Evolutionary conservation across 2,113 vertebrate genomes (phyloP).

Genomic region (Ascaphus truei): DNA sequence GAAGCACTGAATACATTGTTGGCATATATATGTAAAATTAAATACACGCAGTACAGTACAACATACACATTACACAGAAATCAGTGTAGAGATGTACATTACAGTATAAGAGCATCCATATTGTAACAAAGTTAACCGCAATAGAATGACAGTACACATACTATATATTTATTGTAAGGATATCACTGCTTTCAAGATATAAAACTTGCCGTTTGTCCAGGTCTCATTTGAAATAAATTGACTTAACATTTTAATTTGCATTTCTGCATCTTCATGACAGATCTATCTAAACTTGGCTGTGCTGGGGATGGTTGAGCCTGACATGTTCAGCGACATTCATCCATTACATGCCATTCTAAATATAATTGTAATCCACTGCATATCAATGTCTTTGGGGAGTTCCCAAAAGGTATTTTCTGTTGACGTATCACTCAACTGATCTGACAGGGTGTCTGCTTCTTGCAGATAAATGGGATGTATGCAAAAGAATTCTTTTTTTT

Average conservation of each 20-base stretch:
- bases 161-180: not conserved
- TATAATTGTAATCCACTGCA: conserved; percentile 3
- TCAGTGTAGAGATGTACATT: too few species aligned
- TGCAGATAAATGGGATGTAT: too few species aligned
- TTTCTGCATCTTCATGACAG: conserved; percentile 19
- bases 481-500: too few species aligned
- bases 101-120: too few species aligned
- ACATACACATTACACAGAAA: too few species aligned
- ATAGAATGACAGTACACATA: too few species aligned
- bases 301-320: not conserved
- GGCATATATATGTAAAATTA: too few species aligned
- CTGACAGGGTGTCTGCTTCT: not conserved
- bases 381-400: not conserved
- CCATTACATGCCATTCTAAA: conserved; percentile 14
- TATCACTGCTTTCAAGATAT: not conserved
- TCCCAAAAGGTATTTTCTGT: not conserved
- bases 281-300: conserved; percentile 1
- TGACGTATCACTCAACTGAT: not conserved
- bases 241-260: conserved; percentile 27
- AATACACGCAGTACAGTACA: too few species aligned
- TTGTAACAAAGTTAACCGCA: too few species aligned
- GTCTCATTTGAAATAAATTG: conserved; percentile 18
- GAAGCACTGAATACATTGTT: too few species aligned
- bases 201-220: conserved; percentile 13
- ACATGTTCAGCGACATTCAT: conserved; percentile 13